These are phyloP conservation scores for Erpetoichthys calabaricus DNA, from an alignment of 2,797 vertebrate genomes.

Conservation along the genomic window DNA sequence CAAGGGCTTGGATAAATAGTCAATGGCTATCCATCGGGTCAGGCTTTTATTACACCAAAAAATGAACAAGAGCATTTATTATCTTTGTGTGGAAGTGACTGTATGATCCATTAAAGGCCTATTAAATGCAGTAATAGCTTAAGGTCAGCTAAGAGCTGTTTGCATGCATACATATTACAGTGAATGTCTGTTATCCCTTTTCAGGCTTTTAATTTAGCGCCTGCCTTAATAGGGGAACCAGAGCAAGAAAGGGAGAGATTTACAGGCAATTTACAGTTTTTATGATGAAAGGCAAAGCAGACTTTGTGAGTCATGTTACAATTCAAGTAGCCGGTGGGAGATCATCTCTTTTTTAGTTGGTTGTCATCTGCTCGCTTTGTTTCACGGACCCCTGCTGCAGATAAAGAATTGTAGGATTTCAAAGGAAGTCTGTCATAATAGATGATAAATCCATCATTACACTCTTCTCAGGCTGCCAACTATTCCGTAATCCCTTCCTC, in stretches of 20 bases:
- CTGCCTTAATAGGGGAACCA: neutral
- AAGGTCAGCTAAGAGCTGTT: neutral
- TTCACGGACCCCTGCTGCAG: neutral
- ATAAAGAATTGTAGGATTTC: too few relatives aligned
- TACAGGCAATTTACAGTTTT: neutral
- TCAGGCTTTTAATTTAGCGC: neutral
- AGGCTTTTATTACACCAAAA: neutral
- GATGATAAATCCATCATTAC: too few relatives aligned
- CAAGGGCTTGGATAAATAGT: constrained; percentile 4
- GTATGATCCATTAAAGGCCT: neutral
- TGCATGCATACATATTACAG: neutral
- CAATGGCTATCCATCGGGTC: neutral
- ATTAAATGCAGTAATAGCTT: neutral
- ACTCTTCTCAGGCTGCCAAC: too few relatives aligned
- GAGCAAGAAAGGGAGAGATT: neutral
- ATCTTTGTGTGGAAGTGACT: neutral
- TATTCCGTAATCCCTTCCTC: too few relatives aligned
- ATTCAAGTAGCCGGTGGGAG: neutral
- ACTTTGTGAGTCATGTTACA: neutral
- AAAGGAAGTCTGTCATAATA: too few relatives aligned
- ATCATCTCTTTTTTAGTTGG: neutral
- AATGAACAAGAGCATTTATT: neutral
- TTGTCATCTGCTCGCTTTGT: neutral
- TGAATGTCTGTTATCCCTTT: neutral
- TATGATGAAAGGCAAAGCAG: neutral